Conservation (phyloP, 2,797 vertebrate genomes). For the Gymnothorax javanicus region DNA sequence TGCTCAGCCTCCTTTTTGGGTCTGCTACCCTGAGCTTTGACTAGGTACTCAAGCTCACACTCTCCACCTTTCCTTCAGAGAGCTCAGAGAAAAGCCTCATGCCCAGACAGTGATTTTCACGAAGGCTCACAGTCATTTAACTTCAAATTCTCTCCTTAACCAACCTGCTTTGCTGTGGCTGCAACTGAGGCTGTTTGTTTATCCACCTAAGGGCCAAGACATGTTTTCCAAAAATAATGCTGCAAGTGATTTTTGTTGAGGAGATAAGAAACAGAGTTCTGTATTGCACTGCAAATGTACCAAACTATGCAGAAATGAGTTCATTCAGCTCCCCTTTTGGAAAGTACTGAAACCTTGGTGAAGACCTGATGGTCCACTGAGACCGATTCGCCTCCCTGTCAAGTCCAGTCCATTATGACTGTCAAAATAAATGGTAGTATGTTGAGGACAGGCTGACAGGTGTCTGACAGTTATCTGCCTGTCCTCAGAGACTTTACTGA, state of each 20-base stretch:
- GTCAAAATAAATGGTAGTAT: neutral
- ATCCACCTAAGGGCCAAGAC: neutral
- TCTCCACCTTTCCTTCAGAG: neutral
- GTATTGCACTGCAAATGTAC: neutral
- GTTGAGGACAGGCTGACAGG: neutral
- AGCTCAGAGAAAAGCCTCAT: neutral
- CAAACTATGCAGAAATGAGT: neutral
- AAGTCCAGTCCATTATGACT: neutral
- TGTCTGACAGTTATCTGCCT: neutral
- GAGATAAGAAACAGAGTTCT: neutral
- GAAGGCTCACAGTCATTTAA: neutral
- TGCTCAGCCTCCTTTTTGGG: conserved; percentile 39
- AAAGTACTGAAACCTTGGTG: neutral
- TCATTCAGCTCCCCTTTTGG: neutral
- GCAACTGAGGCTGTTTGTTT: neutral
- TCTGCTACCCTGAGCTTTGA: conserved; percentile 33
- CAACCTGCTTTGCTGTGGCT: neutral
- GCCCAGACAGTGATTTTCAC: neutral
- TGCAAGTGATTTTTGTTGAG: neutral
- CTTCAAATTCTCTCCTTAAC: neutral
- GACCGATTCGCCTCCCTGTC: neutral
- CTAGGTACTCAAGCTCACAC: neutral
- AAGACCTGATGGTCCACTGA: neutral
- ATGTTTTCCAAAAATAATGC: neutral
- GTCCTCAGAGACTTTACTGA: neutral